Conservation (phyloP, 1,140 invertebrate species). For the Drosophila subpulchrella region DNA sequence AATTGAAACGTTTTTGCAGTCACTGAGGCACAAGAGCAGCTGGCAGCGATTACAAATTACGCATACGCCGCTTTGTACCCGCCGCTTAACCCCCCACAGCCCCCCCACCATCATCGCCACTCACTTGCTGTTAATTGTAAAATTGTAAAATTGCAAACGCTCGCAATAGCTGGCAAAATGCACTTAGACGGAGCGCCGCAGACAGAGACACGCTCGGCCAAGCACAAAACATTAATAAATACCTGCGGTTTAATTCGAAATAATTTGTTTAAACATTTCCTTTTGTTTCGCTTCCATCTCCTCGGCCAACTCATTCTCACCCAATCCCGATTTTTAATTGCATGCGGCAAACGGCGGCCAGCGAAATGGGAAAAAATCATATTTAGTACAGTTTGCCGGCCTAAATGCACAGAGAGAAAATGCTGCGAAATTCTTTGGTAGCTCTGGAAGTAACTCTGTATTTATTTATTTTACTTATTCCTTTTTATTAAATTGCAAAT, state of each 20-base stretch:
- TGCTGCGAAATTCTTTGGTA: background rate
- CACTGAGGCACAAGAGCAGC: constrained; percentile 77
- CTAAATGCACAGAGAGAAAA: background rate
- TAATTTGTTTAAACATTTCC: constrained; percentile 83
- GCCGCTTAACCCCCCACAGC: background rate
- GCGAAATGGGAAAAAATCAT: background rate
- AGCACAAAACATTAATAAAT: constrained; percentile 83
- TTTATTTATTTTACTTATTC: no score
- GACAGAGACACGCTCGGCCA: constrained; percentile 64
- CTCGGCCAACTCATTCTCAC: constrained; percentile 57
- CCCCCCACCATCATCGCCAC: background rate
- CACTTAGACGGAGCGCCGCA: constrained; percentile 19
- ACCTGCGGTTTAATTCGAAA: constrained; percentile 82
- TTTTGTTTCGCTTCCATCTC: constrained; percentile 68
- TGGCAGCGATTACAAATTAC: constrained; percentile 61
- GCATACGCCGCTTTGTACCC: constrained; percentile 72
- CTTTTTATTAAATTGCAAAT: no score
- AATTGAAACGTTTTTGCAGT: constrained; percentile 78
- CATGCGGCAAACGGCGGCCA: constrained; percentile 1
- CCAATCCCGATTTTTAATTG: constrained; percentile 48
- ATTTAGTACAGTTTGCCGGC: constrained; percentile 26
- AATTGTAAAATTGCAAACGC: constrained; percentile 55
- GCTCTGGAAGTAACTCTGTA: no score
- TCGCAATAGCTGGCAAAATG: constrained; percentile 47
- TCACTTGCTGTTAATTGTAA: constrained; percentile 49